phyloP scores from a whole-genome alignment of 2,888 invertebrate species.

The Euplexia lucipara region DNA sequence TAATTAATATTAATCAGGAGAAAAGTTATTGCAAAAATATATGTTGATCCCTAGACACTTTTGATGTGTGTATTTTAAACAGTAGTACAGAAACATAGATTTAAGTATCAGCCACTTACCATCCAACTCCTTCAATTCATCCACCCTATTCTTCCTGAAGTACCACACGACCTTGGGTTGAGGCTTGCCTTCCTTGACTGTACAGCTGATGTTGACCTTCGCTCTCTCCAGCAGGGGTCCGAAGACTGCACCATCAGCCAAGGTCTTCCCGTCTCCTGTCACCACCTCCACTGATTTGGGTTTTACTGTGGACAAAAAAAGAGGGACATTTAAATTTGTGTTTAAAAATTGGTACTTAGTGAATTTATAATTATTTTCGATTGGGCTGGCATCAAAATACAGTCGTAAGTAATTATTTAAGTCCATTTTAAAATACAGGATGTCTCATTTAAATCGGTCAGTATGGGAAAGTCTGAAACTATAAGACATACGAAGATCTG shows the following conservation, averaged over 20 bases:
- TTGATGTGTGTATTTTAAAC: too few species aligned
- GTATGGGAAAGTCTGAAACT: too few species aligned
- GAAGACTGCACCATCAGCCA: slow-evolving; percentile 92
- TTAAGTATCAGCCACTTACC: slow-evolving; percentile 74
- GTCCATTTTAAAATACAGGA: too few species aligned
- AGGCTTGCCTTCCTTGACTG: slow-evolving; percentile 96
- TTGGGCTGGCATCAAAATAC: too few species aligned
- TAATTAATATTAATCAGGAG: too few species aligned
- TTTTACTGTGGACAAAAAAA: slow-evolving; percentile 93
- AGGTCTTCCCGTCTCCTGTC: slow-evolving; percentile 91
- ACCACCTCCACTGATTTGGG: slow-evolving; percentile 94
- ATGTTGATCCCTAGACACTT: too few species aligned
- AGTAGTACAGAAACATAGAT: too few species aligned
- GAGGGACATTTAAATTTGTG: neutral
- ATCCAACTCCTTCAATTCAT: slow-evolving; percentile 82
- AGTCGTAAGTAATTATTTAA: too few species aligned
- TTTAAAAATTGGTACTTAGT: neutral
- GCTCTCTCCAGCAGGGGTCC: slow-evolving; percentile 94
- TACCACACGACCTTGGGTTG: slow-evolving; percentile 96
- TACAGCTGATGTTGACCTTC: slow-evolving; percentile 93
- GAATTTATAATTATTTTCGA: too few species aligned
- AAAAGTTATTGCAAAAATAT: too few species aligned
- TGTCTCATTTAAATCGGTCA: too few species aligned
- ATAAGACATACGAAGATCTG: too few species aligned
- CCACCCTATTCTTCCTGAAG: slow-evolving; percentile 93